phyloP scores from a whole-genome alignment of 2,797 vertebrate species.

The Halcyon badia region DNA sequence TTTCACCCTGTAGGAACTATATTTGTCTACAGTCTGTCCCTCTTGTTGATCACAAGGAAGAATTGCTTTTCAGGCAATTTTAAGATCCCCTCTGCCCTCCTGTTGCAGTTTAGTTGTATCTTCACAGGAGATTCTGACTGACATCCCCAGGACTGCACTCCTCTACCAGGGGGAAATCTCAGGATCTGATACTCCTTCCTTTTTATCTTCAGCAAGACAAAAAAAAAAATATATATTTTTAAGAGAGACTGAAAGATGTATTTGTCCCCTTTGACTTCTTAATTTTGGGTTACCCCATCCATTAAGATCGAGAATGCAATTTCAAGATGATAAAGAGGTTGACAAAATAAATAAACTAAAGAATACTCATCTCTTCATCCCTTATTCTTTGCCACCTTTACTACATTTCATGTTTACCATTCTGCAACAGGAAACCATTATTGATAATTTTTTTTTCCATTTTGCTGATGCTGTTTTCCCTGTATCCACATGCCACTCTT shows the following conservation, averaged over 20 bases:
- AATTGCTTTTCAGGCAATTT: slow-evolving; percentile 36
- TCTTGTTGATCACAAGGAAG: slow-evolving; percentile 7
- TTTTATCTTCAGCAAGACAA: neutral
- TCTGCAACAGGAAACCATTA: neutral
- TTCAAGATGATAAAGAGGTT: neutral
- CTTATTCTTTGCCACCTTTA: neutral
- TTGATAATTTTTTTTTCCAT: neutral
- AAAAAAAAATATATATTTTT: neutral
- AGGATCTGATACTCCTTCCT: neutral
- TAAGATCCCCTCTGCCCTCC: neutral
- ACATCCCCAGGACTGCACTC: neutral
- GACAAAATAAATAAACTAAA: neutral
- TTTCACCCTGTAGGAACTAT: neutral
- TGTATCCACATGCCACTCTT: accelerated
- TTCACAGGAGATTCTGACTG: neutral
- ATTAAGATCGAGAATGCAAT: neutral
- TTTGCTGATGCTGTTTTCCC: neutral
- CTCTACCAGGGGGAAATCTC: neutral
- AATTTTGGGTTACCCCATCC: neutral
- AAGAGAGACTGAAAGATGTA: neutral
- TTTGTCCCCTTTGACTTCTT: neutral
- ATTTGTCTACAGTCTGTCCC: neutral
- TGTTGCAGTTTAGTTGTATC: neutral
- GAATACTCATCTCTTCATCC: neutral
- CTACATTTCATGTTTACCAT: neutral